phyloP scores from a whole-genome alignment of 1,140 invertebrate species.

The Mactra quadrangularis region DNA sequence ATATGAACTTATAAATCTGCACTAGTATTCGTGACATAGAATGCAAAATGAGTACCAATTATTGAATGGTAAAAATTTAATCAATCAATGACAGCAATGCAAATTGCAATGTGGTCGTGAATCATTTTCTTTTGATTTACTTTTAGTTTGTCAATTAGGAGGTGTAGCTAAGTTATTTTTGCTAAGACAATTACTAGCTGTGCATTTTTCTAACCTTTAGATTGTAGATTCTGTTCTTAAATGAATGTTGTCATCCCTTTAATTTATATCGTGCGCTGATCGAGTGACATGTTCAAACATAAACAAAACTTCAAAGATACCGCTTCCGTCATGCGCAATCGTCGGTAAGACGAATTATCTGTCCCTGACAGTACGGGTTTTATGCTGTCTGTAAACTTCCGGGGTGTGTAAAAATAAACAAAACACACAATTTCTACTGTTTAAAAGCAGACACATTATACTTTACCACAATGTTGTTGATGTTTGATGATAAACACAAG shows the following conservation, averaged over 20 bases:
- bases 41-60: too few relatives aligned
- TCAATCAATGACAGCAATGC: too few relatives aligned
- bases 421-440: neutral
- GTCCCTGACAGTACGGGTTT: too few relatives aligned
- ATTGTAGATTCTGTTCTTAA: neutral
- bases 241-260: neutral
- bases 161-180: neutral
- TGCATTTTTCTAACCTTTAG: constrained; percentile 20
- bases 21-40: too few relatives aligned
- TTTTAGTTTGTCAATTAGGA: too few relatives aligned
- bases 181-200: too few relatives aligned
- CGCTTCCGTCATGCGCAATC: constrained; percentile 47
- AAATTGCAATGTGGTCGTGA: too few relatives aligned
- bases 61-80: too few relatives aligned
- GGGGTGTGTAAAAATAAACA: constrained; percentile 34
- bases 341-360: too few relatives aligned
- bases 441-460: neutral
- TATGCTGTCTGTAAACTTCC: constrained; percentile 57
- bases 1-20: too few relatives aligned
- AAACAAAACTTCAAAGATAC: constrained; percentile 50
- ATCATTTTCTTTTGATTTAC: too few relatives aligned
- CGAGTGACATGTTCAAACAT: constrained; percentile 45
- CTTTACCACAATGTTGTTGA: constrained; percentile 50
- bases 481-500: constrained; percentile 64
- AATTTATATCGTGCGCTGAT: constrained; percentile 11